Conservation (phyloP, 2,797 vertebrate genomes). For the Chelonia mydas region DNA sequence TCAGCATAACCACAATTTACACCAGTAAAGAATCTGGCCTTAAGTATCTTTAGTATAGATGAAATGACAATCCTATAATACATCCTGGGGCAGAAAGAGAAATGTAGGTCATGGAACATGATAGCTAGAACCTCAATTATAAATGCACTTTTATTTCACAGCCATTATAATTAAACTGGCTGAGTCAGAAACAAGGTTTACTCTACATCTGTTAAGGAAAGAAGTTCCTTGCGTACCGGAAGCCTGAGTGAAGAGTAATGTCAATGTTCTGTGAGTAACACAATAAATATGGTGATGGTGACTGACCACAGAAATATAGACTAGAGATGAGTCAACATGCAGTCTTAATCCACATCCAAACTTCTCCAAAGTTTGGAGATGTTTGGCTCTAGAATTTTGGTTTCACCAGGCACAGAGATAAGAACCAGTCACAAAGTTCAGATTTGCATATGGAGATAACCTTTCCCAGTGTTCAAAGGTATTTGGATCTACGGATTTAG, state of each 20-base stretch:
- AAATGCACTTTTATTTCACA: not conserved
- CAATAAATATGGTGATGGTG: not conserved
- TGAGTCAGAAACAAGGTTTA: conserved; percentile 9
- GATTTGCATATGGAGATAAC: not conserved
- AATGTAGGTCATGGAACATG: conserved; percentile 27
- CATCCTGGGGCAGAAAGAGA: conserved; percentile 50
- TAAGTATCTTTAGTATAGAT: conserved; percentile 34
- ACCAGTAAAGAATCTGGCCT: not conserved
- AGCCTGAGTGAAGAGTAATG: not conserved
- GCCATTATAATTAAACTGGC: not conserved
- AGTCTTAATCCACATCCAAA: not conserved
- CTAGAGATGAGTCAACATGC: not conserved
- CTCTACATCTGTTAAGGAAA: conserved; percentile 16
- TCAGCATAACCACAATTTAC: conserved; percentile 38
- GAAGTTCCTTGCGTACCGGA: not conserved
- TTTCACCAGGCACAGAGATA: not conserved
- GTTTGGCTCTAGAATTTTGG: not conserved
- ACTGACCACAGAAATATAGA: not conserved
- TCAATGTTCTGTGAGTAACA: not conserved
- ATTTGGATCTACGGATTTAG: not conserved
- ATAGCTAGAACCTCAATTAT: conserved; percentile 4
- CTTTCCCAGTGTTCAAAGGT: not conserved
- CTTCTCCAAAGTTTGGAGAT: not conserved
- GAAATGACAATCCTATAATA: conserved; percentile 38
- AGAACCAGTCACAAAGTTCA: not conserved